These are phyloP conservation scores for Andinoacara biseriatus DNA, from an alignment of 2,113 vertebrate species.

Conservation along the genomic window DNA sequence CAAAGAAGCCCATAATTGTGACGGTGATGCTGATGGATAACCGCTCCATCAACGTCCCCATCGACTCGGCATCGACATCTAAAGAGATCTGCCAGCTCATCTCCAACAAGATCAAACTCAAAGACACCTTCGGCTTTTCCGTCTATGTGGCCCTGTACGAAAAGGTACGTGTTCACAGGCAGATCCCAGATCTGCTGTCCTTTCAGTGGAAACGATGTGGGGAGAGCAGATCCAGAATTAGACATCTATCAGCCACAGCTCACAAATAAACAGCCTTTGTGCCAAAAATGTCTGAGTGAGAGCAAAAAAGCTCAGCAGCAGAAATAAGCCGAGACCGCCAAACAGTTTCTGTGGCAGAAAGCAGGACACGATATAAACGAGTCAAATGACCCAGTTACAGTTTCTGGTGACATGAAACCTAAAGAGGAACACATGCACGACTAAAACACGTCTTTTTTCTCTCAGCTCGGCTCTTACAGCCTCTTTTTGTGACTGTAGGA, in stretches of 20 bases:
- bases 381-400: not conserved
- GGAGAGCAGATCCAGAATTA: not conserved
- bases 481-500: not conserved
- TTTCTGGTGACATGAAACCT: not conserved
- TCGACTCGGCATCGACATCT: conserved; percentile 92
- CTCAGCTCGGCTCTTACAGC: not conserved
- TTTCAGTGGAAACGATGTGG: not conserved
- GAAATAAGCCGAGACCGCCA: not conserved
- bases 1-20: conserved; percentile 86
- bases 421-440: no score
- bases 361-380: not conserved
- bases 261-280: not conserved
- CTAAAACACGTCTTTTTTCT: no score
- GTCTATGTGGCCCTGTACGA: conserved; percentile 92
- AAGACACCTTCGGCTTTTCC: conserved; percentile 91
- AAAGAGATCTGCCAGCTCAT: conserved; percentile 88
- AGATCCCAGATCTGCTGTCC: not conserved
- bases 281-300: not conserved
- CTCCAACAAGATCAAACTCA: conserved; percentile 83
- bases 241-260: not conserved
- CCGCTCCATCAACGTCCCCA: conserved; percentile 81
- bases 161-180: conserved; percentile 80
- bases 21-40: conserved; percentile 87
- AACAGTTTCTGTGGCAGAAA: not conserved
- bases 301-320: not conserved